A percentile compares a stretch with the other conserved stretches of the same genome.
Evolutionary conservation across 2,888 invertebrate genomes (phyloP).

Genomic region (Cephalotes varians): DNA sequence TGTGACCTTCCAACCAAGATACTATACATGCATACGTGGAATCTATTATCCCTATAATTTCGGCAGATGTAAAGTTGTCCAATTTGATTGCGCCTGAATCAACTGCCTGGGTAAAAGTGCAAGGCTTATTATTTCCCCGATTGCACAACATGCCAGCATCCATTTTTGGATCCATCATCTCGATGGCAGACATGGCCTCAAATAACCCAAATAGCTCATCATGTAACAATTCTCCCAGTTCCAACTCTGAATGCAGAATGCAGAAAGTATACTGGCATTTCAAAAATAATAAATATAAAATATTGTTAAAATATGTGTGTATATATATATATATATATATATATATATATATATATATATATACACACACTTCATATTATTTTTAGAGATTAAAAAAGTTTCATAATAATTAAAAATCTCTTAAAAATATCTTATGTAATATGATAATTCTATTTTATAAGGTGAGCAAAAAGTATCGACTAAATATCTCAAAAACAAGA

Average conservation of each 20-base stretch:
- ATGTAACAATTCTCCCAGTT: constrained; percentile 96
- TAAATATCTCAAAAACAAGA: too few relatives aligned
- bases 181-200: constrained; percentile 99
- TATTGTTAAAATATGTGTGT: too few relatives aligned
- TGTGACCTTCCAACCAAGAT: constrained; percentile 99
- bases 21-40: constrained; percentile 97
- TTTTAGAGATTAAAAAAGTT: not conserved
- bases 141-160: constrained; percentile 99
- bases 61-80: constrained; percentile 91
- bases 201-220: constrained; percentile 96
- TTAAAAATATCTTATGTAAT: not conserved
- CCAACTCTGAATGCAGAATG: constrained; percentile 88
- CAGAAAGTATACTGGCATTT: constrained; percentile 10
- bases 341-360: too few relatives aligned
- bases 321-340: too few relatives aligned
- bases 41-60: constrained; percentile 97
- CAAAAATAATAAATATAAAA: not conserved
- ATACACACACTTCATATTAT: not conserved
- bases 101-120: constrained; percentile 95
- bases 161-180: constrained; percentile 99
- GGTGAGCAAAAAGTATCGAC: too few relatives aligned
- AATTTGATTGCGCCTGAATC: constrained; percentile 93
- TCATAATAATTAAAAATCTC: not conserved
- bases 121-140: constrained; percentile 93
- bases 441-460: too few relatives aligned